Conservation (phyloP, 2,888 invertebrate genomes). For the Agrotis ipsilon region DNA sequence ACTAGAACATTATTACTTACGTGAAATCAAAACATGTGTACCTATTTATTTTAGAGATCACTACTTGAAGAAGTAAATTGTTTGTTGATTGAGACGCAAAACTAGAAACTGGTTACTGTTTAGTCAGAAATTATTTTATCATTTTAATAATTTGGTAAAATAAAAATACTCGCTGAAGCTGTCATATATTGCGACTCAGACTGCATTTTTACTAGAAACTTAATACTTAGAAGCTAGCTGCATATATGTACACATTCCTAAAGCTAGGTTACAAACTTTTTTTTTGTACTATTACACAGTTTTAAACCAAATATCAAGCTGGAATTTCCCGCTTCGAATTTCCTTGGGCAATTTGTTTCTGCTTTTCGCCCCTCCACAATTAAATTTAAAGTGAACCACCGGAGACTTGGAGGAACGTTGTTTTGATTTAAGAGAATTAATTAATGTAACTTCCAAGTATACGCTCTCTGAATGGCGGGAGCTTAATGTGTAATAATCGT, state of each 20-base stretch:
- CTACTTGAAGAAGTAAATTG: no score
- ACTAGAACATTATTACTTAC: no score
- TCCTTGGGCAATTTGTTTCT: constrained; percentile 80
- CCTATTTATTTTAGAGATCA: no score
- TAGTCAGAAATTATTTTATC: no score
- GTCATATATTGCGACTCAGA: not conserved
- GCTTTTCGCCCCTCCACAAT: constrained; percentile 78
- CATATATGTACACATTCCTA: not conserved
- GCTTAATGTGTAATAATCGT: constrained; percentile 77
- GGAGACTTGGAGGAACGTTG: constrained; percentile 79
- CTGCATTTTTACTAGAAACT: not conserved
- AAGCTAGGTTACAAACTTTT: not conserved
- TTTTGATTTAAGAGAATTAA: constrained; percentile 88
- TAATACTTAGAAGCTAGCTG: no score
- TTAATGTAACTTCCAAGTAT: constrained; percentile 80
- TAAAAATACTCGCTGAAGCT: no score
- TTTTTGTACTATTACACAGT: constrained; percentile 40
- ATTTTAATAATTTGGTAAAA: no score
- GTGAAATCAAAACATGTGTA: no score
- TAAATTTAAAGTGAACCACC: constrained; percentile 84
- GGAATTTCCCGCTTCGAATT: constrained; percentile 71
- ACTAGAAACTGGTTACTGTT: no score
- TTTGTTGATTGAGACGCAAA: no score
- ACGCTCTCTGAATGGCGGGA: constrained; percentile 69
- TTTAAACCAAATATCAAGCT: constrained; percentile 58